Base-by-base conservation (phyloP, 2,113 vertebrate genomes). In the Mesoclemmys tuberculata region DNA sequence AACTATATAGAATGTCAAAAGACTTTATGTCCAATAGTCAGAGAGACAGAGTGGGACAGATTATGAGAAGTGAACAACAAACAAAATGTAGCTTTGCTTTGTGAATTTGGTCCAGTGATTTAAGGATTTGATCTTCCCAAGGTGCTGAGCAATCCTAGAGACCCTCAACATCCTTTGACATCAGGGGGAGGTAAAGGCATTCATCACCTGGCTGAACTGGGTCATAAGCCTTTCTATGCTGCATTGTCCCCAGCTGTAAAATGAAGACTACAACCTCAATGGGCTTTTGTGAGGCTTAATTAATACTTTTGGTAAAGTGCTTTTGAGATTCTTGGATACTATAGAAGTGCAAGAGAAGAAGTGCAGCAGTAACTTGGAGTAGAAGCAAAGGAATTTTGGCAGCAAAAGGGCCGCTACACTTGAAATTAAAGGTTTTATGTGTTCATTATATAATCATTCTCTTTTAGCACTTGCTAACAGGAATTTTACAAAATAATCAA, bases 401-500 rank as follows among this genome's bases (percentile, higher is more conserved):
- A 94, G 92, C 82, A 49, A 92, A 94, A 81, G 2, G 2, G 8
- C 16, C 10, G 8, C 13, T 85, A 48, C 83, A 52, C 77, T 95
- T 89, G 74, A 95, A 94, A 90, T 77, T 2, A 64, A 41, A 78
- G 29, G 77, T 96, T 96, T 95, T 93, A 56, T 80, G 86, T 54
- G 52, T 92, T 85, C 71, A 41, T 90, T 94, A 80, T 89, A 54
- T 44, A 88, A 94, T 80, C 22, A 14, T 19, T 38, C 19, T 94
- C 95, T 89, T 85, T 80, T 80, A 93, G 19, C 35, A 74, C 19
- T 82, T 93, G 56, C 56, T 96, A 95, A 77, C 71, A 68, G 80
- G 61, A 93, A 46, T 52, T 96, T 96, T 95, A 61, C 82, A 96
- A 95, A n/a, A 93, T 96, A 90, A 86, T 84, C 71, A 46, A 0